Percentiles rank a stretch among this genome's conserved stretches.
Conservation (phyloP, 1,140 invertebrate genomes). For the Lordiphosa stackelbergi region DNA sequence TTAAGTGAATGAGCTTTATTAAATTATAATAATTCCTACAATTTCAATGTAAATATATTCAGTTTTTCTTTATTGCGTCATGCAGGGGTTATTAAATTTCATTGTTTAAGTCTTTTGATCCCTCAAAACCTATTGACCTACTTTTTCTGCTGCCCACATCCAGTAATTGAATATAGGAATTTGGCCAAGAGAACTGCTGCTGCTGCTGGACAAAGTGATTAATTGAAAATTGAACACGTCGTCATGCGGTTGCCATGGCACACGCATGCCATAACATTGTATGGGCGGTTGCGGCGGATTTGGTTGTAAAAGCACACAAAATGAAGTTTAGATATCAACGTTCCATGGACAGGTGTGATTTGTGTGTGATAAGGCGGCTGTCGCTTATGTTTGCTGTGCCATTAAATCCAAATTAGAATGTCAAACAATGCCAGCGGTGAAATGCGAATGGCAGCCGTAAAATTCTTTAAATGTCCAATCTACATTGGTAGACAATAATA, state of each 20-base stretch:
- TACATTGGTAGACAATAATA: too few relatives aligned
- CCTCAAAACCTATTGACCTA: too few relatives aligned
- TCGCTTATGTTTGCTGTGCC: slow-evolving; percentile 32
- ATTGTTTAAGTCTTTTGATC: too few relatives aligned
- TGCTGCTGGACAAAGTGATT: slow-evolving; percentile 24
- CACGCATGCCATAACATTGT: neutral
- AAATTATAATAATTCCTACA: too few relatives aligned
- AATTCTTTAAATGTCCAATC: too few relatives aligned
- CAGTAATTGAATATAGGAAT: too few relatives aligned
- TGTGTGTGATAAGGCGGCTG: slow-evolving; percentile 34
- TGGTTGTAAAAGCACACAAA: slow-evolving; percentile 6
- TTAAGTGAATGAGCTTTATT: too few relatives aligned
- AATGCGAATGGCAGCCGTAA: neutral
- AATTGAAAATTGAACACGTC: slow-evolving; percentile 44
- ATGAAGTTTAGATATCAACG: slow-evolving; percentile 16
- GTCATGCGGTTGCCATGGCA: slow-evolving; percentile 17
- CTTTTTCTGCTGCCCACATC: too few relatives aligned
- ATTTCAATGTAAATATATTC: too few relatives aligned
- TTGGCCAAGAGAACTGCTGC: too few relatives aligned
- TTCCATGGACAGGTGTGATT: slow-evolving; percentile 16
- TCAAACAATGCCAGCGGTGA: slow-evolving; percentile 24
- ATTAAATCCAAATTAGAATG: slow-evolving; percentile 50
- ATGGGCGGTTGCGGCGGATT: slow-evolving; percentile 3
- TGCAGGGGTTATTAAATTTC: too few relatives aligned
- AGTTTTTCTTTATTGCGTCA: too few relatives aligned